Percentiles rank a stretch among this genome's conserved stretches.
Evolutionary conservation across 2,797 vertebrate genomes (phyloP).

Genomic region (Sphenodon punctatus): DNA sequence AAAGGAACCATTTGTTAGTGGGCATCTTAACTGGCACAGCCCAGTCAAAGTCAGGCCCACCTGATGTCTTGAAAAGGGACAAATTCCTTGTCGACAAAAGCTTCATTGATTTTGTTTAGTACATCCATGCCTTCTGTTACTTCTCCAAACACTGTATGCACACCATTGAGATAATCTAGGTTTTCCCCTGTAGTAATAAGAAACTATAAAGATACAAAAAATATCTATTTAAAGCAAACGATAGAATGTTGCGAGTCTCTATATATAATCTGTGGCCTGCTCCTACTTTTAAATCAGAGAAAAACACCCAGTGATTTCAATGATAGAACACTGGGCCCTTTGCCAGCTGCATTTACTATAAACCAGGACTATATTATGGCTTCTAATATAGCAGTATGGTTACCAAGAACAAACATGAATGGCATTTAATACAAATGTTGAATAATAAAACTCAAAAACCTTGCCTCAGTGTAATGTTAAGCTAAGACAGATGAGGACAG

Average conservation of each 20-base stretch:
- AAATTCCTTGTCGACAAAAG: constrained; percentile 95
- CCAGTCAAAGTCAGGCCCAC: constrained; percentile 69
- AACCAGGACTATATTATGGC: too few species aligned
- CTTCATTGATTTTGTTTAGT: constrained; percentile 91
- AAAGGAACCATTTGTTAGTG: too few species aligned
- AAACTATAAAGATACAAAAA: constrained; percentile 78
- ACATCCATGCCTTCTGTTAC: constrained; percentile 94
- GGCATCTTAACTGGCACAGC: too few species aligned
- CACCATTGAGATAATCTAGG: constrained; percentile 92
- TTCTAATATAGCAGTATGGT: too few species aligned
- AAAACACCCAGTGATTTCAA: not conserved
- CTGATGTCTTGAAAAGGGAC: constrained; percentile 96
- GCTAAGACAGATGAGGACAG: too few species aligned
- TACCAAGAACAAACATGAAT: not conserved
- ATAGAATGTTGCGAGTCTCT: not conserved
- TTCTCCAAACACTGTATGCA: constrained; percentile 96
- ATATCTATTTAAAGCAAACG: not conserved
- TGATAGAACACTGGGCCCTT: not conserved
- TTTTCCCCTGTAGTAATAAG: constrained; percentile 92
- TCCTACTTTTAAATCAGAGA: not conserved
- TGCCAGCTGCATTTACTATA: not conserved
- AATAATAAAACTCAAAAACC: too few species aligned
- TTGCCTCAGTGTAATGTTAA: too few species aligned
- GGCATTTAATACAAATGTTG: too few species aligned
- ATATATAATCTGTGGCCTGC: not conserved